Percentiles rank a stretch among this genome's conserved stretches.
These are phyloP conservation scores for Drosophila yooni DNA, from an alignment of 2,888 invertebrate species.

Conservation along the genomic window DNA sequence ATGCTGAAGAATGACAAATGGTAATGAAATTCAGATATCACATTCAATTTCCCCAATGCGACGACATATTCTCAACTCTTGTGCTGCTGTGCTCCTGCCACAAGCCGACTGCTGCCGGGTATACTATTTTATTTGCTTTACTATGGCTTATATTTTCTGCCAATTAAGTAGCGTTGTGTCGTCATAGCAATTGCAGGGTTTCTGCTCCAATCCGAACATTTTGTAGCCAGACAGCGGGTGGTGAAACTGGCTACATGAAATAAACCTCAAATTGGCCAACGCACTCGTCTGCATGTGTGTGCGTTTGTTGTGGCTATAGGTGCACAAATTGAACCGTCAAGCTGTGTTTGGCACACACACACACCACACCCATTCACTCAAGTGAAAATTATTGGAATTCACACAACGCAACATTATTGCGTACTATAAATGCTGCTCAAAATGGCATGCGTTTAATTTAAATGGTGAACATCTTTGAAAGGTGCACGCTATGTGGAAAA, in stretches of 20 bases:
- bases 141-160: slow-evolving; percentile 30
- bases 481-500: neutral
- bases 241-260: slow-evolving; percentile 43
- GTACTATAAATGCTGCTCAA: neutral
- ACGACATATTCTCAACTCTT: neutral
- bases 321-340: slow-evolving; percentile 18
- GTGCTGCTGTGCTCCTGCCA: neutral
- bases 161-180: slow-evolving; percentile 61
- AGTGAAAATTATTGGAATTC: slow-evolving; percentile 21
- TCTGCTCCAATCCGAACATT: neutral
- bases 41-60: slow-evolving; percentile 24
- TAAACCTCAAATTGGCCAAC: slow-evolving; percentile 27
- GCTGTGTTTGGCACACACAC: slow-evolving; percentile 8
- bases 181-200: slow-evolving; percentile 47
- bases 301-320: neutral
- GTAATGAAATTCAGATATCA: slow-evolving; percentile 41
- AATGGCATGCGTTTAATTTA: neutral
- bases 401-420: slow-evolving; percentile 28
- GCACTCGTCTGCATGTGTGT: neutral
- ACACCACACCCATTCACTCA: neutral
- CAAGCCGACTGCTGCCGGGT: neutral
- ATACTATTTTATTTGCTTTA: slow-evolving; percentile 15
- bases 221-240: slow-evolving; percentile 34
- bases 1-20: slow-evolving; percentile 18
- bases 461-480: neutral